Percentiles rank a stretch among this genome's conserved stretches.
phyloP scores from a whole-genome alignment of 1,140 invertebrate genomes.

The Drosophila asahinai region DNA sequence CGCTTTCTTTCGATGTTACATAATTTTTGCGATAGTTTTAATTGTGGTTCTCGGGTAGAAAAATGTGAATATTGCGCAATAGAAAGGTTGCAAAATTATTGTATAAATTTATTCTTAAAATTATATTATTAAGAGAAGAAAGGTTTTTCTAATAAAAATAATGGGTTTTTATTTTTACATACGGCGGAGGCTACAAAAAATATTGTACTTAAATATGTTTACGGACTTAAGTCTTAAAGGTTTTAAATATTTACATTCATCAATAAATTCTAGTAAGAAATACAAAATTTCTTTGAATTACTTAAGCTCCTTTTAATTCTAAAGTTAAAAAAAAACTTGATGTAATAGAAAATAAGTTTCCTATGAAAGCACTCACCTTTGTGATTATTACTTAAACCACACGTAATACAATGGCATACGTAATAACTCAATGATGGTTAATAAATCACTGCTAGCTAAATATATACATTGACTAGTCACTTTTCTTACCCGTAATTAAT shows the following conservation, averaged over 20 bases:
- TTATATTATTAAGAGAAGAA: too few relatives aligned
- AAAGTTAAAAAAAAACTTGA: background rate
- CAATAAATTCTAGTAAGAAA: too few relatives aligned
- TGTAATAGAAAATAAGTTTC: background rate
- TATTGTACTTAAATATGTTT: too few relatives aligned
- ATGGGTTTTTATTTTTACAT: too few relatives aligned
- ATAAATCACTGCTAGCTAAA: background rate
- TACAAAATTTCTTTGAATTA: too few relatives aligned
- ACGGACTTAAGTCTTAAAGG: too few relatives aligned
- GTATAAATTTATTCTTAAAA: too few relatives aligned
- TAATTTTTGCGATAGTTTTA: background rate
- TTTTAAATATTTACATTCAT: too few relatives aligned
- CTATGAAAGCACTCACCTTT: background rate
- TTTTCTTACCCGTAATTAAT: background rate
- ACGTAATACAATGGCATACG: background rate
- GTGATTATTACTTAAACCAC: background rate
- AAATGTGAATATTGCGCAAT: background rate
- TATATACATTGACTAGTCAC: background rate
- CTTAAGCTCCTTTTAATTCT: background rate
- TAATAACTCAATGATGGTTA: background rate
- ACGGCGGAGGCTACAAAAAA: too few relatives aligned
- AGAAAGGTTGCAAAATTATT: too few relatives aligned
- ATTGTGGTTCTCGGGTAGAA: background rate
- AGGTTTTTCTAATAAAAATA: too few relatives aligned
- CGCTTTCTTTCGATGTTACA: background rate